phyloP scores from a whole-genome alignment of 2,113 vertebrate genomes.

The Pachycephala philippinensis region DNA sequence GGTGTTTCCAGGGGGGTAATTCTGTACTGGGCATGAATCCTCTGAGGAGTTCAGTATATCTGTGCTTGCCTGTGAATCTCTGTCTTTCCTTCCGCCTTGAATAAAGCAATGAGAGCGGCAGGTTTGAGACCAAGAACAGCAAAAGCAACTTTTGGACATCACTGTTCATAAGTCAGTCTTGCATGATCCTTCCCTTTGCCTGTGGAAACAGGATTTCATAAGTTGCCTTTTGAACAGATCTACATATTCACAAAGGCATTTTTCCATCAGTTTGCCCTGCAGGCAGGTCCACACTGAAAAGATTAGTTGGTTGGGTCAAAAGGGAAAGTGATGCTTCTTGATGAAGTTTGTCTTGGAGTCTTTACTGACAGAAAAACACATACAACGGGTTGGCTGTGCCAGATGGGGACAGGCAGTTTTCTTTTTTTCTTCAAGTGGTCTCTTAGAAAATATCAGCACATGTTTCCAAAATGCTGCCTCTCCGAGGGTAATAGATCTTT shows the following conservation, averaged over 20 bases:
- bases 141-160: background rate
- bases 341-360: background rate
- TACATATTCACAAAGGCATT: background rate
- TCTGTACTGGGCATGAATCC: background rate
- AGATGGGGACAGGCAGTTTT: background rate
- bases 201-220: background rate
- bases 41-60: background rate
- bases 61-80: background rate
- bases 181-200: background rate
- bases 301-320: background rate
- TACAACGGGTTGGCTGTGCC: background rate
- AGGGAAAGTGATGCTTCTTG: background rate
- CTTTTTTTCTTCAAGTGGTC: background rate
- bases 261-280: background rate
- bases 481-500: background rate
- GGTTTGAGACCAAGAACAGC: background rate
- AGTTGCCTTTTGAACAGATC: background rate
- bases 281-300: background rate
- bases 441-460: background rate
- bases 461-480: background rate
- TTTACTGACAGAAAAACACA: background rate
- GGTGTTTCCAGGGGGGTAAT: background rate
- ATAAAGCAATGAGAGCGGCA: background rate
- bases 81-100: background rate
- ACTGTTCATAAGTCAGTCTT: accelerated